Conservation (phyloP, 2,888 invertebrate genomes). For the Agonopterix heracliana region DNA sequence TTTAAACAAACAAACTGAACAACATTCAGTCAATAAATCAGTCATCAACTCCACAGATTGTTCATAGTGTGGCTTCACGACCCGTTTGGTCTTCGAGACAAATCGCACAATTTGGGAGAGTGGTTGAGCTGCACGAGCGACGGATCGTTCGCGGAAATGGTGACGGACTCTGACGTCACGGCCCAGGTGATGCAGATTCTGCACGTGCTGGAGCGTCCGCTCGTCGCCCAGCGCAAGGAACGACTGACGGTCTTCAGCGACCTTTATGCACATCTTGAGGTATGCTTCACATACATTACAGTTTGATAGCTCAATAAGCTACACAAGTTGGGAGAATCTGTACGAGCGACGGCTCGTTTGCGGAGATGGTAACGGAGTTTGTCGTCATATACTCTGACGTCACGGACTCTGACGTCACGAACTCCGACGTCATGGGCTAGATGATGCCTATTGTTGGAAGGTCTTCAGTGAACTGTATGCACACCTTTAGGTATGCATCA, state of each 20-base stretch:
- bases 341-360: constrained; percentile 57
- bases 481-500: constrained; percentile 62
- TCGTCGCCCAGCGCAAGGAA: constrained; percentile 50
- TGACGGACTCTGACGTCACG: constrained; percentile 55
- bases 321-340: constrained; percentile 21
- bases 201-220: constrained; percentile 54
- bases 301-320: neutral
- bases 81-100: constrained; percentile 50
- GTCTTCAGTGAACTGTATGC: constrained; percentile 65
- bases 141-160: constrained; percentile 57
- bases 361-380: constrained; percentile 49
- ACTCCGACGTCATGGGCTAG: too few relatives aligned
- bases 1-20: too few relatives aligned
- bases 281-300: constrained; percentile 13
- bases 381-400: constrained; percentile 40
- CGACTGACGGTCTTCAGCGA: constrained; percentile 54
- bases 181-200: constrained; percentile 56
- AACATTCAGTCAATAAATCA: too few relatives aligned
- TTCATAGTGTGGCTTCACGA: constrained; percentile 67
- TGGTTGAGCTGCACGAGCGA: constrained; percentile 51
- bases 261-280: constrained; percentile 63
- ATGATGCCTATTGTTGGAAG: too few relatives aligned
- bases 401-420: neutral
- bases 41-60: constrained; percentile 26
- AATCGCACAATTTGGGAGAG: constrained; percentile 42